These are phyloP conservation scores for Balanococcus diminutus DNA, from an alignment of 2,888 invertebrate genomes.

Conservation along the genomic window DNA sequence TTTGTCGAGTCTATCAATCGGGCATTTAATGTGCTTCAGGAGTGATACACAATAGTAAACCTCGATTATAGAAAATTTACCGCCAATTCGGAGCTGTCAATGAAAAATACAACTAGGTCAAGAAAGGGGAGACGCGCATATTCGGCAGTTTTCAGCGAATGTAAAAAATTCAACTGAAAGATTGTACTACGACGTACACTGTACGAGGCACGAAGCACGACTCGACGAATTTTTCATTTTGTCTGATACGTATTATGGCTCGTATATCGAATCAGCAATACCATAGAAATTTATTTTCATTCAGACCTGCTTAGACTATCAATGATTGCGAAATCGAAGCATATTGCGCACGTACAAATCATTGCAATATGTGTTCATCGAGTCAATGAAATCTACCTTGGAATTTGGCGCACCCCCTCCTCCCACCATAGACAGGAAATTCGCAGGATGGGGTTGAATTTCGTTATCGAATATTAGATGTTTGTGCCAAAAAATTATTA, in stretches of 20 bases:
- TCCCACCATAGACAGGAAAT: neutral
- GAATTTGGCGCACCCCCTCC: neutral
- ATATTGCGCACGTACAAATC: slow-evolving; percentile 2
- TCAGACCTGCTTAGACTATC: neutral
- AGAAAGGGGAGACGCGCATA: neutral
- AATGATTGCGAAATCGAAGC: neutral
- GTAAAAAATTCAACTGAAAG: neutral
- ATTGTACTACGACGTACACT: neutral
- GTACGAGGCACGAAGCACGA: too few species aligned
- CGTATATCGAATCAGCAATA: neutral
- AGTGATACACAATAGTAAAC: neutral
- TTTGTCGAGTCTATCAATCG: neutral
- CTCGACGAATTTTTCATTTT: neutral
- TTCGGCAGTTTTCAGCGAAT: neutral
- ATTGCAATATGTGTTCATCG: neutral
- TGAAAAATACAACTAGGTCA: neutral
- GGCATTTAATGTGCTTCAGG: neutral
- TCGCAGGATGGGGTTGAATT: neutral
- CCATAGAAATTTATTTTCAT: neutral
- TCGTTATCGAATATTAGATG: neutral
- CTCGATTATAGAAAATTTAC: neutral
- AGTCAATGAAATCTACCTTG: neutral
- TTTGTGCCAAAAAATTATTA: neutral
- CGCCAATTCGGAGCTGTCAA: neutral
- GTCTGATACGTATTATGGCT: neutral